Evolutionary conservation across 23 tunicate genomes (phyloP).

Genomic region (Aplidium turbinatum): DNA sequence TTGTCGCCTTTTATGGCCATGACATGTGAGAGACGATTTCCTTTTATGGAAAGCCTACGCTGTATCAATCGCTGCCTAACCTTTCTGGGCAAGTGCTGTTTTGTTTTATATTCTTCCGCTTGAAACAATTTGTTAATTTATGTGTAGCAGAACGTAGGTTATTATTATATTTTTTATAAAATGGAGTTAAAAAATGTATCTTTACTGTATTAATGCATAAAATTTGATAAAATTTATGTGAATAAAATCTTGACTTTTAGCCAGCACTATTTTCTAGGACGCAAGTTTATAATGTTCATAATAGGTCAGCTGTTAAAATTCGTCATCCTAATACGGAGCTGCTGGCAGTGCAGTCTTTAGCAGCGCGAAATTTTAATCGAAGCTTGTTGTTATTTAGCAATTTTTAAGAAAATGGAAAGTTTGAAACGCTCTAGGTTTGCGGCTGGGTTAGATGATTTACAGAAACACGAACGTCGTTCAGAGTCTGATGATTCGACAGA

Average conservation of each 20-base stretch:
- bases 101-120: slow-evolving; percentile 66
- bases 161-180: too few relatives aligned
- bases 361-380: slow-evolving; percentile 36
- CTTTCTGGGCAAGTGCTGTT: slow-evolving; percentile 50
- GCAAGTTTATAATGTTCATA: neutral
- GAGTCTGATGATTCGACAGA: slow-evolving; percentile 39
- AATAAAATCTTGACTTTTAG: too few relatives aligned
- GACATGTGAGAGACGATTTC: slow-evolving; percentile 33
- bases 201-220: too few relatives aligned
- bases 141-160: neutral
- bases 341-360: neutral
- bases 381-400: neutral
- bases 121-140: neutral
- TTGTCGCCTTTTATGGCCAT: slow-evolving; percentile 30
- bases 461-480: neutral
- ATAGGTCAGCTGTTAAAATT: slow-evolving; percentile 29
- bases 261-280: slow-evolving; percentile 7
- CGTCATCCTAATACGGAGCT: slow-evolving; percentile 66
- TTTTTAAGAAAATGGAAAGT: slow-evolving; percentile 34
- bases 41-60: slow-evolving; percentile 57
- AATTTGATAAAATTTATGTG: too few relatives aligned
- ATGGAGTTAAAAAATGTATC: too few relatives aligned
- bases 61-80: slow-evolving; percentile 51
- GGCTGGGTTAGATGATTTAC: slow-evolving; percentile 46
- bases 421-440: slow-evolving; percentile 31